Evolutionary conservation across 2,113 vertebrate species (phyloP), one percentile per base, ranked within the genome.

Genomic region (Myotis davidii): DNA sequence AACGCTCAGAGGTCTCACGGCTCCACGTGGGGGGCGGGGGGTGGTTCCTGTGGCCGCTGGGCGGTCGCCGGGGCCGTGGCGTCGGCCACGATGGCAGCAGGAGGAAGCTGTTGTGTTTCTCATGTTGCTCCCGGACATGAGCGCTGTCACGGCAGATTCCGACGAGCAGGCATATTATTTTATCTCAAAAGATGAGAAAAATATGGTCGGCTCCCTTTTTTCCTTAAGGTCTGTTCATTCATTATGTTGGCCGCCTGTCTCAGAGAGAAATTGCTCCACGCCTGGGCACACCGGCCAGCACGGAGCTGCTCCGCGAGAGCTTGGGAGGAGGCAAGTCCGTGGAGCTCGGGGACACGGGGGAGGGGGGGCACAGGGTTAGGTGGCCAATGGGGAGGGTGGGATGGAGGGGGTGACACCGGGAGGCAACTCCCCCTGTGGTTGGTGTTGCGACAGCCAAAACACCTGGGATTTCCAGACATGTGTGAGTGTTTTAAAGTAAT

Each of bases 111-210:
- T 73, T 96, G 90, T 85, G 11, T 73, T 90, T 23, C 83, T 84
- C 27, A 1, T 96, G 97, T 98, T 1, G 54, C 95, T 98, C 52
- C 79, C 97, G 97, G 95, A 96, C 92, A 89, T 96, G 18, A 3
- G 0, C 54, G n/a, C 65, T 50, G 85, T 94, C 94, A 90, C 88
- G 64, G 88, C 90, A 97, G 54, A 74, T 74, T 94, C 92, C 87
- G 76, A 94, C 27, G 90, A 94, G 72, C 56, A 67, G 83, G 74
- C 73, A 69, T 92, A 89, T 96, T 54, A 21, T 96, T 95, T 88
- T 97, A 94, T 97, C 96, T 94, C 6, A 64, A 9, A 90, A 97
- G 93, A 94, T 96, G 97, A 97, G 70, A 92, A 96, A 98, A 98
- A 97, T 90, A 78, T 32, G 67, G 83, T 91, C 81, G 70, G 59